Conservation (phyloP, 2,797 vertebrate genomes). For the Lutjanus campechanus region DNA sequence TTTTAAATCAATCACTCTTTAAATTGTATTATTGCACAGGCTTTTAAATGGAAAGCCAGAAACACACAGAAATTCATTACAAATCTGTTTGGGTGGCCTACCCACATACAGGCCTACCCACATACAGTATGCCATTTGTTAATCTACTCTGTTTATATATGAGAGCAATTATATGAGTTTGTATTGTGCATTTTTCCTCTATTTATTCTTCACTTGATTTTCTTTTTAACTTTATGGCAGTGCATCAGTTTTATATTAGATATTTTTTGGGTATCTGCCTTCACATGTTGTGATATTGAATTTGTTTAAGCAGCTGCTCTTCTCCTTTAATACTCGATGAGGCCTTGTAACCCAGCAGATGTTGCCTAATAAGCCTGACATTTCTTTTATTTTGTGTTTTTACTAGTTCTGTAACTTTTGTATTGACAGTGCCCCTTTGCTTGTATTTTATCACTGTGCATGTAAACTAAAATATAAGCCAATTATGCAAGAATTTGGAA, state of each 20-base stretch:
- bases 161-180: background rate
- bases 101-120: background rate
- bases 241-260: background rate
- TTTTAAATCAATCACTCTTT: constrained; percentile 13
- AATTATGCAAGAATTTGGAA: constrained; percentile 47
- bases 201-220: background rate
- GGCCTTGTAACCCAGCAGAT: constrained; percentile 8
- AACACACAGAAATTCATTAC: constrained; percentile 9
- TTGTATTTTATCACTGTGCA: constrained; percentile 16
- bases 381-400: constrained; percentile 11
- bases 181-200: background rate
- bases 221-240: constrained; percentile 10
- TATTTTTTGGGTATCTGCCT: background rate
- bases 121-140: background rate
- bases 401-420: background rate
- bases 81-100: background rate
- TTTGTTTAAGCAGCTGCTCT: background rate
- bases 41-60: constrained; percentile 12
- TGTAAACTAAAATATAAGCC: constrained; percentile 41
- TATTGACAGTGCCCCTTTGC: background rate
- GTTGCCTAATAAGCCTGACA: background rate
- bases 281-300: background rate
- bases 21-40: background rate
- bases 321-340: background rate
- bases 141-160: background rate